These are phyloP conservation scores for Pelusios castaneus DNA, from an alignment of 2,113 vertebrate genomes.

Conservation along the genomic window DNA sequence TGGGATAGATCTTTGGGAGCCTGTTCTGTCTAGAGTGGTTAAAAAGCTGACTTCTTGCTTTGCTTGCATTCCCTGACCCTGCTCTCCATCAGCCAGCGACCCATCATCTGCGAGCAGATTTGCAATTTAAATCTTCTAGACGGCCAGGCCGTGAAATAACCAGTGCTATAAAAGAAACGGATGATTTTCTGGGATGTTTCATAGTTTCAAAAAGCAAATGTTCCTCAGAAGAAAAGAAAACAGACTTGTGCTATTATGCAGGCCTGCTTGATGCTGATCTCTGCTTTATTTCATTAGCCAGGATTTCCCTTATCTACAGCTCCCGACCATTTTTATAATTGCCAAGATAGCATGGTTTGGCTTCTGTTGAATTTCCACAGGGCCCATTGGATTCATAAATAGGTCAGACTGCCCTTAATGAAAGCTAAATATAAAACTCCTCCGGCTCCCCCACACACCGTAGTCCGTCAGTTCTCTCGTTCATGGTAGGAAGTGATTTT, in stretches of 20 bases:
- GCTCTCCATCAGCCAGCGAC: neutral
- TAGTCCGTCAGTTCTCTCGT: neutral
- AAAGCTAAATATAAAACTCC: neutral
- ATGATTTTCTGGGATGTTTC: neutral
- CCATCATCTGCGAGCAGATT: neutral
- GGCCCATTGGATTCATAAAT: neutral
- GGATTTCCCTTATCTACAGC: neutral
- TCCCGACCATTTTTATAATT: neutral
- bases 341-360: neutral
- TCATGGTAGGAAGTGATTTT: neutral
- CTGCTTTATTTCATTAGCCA: neutral
- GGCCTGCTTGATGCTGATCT: neutral
- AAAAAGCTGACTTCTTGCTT: neutral
- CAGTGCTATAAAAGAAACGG: rapidly evolving
- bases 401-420: neutral
- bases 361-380: neutral
- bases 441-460: neutral
- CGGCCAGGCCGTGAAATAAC: neutral
- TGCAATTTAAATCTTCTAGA: neutral
- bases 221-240: neutral
- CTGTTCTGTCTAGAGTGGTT: neutral
- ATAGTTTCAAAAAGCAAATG: neutral
- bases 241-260: neutral
- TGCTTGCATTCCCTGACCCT: neutral
- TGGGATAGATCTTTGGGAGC: neutral